phyloP scores from a whole-genome alignment of 2,888 invertebrate species.

The Drosophila mercatorum region DNA sequence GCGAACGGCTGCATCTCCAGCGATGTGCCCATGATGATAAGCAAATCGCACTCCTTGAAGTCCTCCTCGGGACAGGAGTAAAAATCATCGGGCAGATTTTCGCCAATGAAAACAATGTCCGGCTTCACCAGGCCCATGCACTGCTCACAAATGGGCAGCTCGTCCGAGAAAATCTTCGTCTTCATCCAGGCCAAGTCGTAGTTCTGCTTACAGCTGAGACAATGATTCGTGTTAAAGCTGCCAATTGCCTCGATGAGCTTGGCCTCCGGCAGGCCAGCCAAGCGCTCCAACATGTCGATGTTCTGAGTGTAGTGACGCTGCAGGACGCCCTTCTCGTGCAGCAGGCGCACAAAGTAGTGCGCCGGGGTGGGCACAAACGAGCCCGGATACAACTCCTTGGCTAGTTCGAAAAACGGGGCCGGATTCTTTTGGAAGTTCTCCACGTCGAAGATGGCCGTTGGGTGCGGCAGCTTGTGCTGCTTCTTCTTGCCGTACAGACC shows the following conservation, averaged over 20 bases:
- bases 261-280: constrained; percentile 92
- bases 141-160: constrained; percentile 91
- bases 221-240: constrained; percentile 94
- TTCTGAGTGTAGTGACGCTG: constrained; percentile 94
- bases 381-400: constrained; percentile 95
- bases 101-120: constrained; percentile 98
- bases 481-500: constrained; percentile 96
- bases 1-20: constrained; percentile 98
- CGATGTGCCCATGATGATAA: constrained; percentile 98
- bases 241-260: constrained; percentile 98
- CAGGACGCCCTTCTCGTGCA: constrained; percentile 92
- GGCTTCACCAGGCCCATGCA: constrained; percentile 95
- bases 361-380: constrained; percentile 94
- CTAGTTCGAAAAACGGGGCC: constrained; percentile 95
- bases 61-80: constrained; percentile 89
- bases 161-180: constrained; percentile 90
- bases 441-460: constrained; percentile 96
- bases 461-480: constrained; percentile 95
- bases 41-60: constrained; percentile 93
- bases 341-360: constrained; percentile 95
- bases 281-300: constrained; percentile 95
- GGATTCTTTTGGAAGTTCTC: constrained; percentile 95
- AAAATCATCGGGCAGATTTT: constrained; percentile 92
- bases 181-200: constrained; percentile 94
- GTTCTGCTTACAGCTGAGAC: constrained; percentile 89